phyloP scores from a whole-genome alignment of 2,797 vertebrate genomes.

The Scolopax rusticola region DNA sequence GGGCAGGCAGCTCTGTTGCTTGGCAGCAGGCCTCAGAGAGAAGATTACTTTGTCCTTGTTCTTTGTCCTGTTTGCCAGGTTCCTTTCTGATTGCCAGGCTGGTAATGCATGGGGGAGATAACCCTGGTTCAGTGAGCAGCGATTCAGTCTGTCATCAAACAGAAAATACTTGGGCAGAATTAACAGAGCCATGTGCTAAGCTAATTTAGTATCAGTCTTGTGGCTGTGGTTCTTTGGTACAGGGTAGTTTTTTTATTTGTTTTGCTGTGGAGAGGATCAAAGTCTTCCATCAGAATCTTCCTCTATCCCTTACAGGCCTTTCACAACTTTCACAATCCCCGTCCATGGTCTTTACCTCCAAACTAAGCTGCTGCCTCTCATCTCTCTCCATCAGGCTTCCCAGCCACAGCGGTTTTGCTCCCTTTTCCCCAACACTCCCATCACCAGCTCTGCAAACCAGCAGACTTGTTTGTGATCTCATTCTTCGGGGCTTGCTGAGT shows the following conservation, averaged over 20 bases:
- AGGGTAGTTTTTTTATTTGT: background rate
- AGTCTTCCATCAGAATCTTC: background rate
- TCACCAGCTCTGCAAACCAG: background rate
- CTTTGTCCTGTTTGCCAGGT: slow-evolving; percentile 41
- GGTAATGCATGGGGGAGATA: slow-evolving; percentile 45
- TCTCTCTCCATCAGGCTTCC: background rate
- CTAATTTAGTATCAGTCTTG: background rate
- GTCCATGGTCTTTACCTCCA: background rate
- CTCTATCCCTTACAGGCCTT: background rate
- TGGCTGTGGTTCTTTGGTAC: background rate
- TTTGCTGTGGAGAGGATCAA: background rate
- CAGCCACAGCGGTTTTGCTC: background rate
- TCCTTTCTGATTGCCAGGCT: slow-evolving; percentile 50
- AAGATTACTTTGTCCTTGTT: slow-evolving; percentile 63
- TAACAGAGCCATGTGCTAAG: background rate
- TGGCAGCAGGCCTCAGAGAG: slow-evolving; percentile 47
- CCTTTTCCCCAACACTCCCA: background rate
- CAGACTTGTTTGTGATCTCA: background rate
- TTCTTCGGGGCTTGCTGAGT: background rate
- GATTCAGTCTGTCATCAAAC: slow-evolving; percentile 9
- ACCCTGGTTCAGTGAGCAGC: slow-evolving; percentile 44
- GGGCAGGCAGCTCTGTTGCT: slow-evolving; percentile 23
- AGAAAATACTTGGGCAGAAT: slow-evolving; percentile 20
- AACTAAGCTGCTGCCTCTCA: background rate
- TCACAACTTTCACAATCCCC: background rate